Evolutionary conservation across 2,888 invertebrate species (phyloP).

Genomic region (Chrysina gloriosa): DNA sequence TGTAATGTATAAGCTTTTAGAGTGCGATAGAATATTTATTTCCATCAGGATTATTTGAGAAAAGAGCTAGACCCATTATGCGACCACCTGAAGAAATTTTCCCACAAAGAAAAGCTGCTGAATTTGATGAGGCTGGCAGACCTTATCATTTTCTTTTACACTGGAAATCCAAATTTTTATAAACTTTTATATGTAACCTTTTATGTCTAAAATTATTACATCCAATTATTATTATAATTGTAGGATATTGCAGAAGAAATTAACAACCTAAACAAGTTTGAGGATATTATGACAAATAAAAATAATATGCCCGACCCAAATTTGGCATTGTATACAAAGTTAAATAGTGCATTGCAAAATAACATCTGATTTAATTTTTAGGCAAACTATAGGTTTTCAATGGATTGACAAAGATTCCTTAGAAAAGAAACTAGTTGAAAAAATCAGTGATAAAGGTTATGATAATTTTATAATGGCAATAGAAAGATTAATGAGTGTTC

Average conservation of each 20-base stretch:
- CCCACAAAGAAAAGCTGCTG: constrained; percentile 85
- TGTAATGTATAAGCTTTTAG: constrained; percentile 65
- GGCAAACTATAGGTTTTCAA: constrained; percentile 68
- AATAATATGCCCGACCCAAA: constrained; percentile 72
- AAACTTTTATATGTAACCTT: constrained; percentile 79
- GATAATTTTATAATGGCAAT: constrained; percentile 77
- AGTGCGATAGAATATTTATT: constrained; percentile 93
- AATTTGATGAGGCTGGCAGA: constrained; percentile 90
- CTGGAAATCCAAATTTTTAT: constrained; percentile 87
- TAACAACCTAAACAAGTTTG: constrained; percentile 74
- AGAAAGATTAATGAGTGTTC: constrained; percentile 77
- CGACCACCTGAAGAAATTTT: constrained; percentile 90
- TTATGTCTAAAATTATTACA: neutral
- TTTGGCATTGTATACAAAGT: constrained; percentile 67
- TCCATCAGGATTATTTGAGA: constrained; percentile 91
- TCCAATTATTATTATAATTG: constrained; percentile 45
- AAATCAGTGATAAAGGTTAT: constrained; percentile 76
- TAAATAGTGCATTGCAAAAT: constrained; percentile 23
- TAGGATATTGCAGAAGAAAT: constrained; percentile 79
- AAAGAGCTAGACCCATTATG: constrained; percentile 89
- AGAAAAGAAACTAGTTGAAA: constrained; percentile 75
- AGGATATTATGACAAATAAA: constrained; percentile 77
- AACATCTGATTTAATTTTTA: constrained; percentile 55
- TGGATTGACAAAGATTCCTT: constrained; percentile 78
- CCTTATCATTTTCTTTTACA: constrained; percentile 92